Percentiles rank a stretch among this genome's conserved stretches.
phyloP scores from a whole-genome alignment of 2,888 invertebrate genomes.

The Heliconius ismenius region DNA sequence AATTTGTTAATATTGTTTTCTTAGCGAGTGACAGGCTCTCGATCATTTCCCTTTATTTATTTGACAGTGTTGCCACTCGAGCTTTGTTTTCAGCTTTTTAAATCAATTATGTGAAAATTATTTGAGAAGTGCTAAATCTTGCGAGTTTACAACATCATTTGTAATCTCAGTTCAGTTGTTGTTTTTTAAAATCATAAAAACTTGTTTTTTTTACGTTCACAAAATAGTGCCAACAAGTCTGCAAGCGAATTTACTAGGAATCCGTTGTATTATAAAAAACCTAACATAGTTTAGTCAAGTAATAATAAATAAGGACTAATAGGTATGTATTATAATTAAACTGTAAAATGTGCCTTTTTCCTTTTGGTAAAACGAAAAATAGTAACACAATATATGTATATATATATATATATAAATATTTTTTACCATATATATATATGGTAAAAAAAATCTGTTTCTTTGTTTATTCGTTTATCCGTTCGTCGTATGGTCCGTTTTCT shows the following conservation, averaged over 20 bases:
- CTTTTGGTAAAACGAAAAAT: too few species aligned
- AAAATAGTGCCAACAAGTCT: background rate
- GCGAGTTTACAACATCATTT: background rate
- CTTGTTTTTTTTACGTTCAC: background rate
- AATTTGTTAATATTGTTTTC: conserved; percentile 40
- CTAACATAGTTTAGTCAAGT: too few species aligned
- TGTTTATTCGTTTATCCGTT: too few species aligned
- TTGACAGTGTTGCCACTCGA: conserved; percentile 35
- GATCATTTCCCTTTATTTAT: conserved; percentile 42
- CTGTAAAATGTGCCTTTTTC: too few species aligned
- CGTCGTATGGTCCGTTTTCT: too few species aligned
- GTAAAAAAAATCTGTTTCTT: too few species aligned
- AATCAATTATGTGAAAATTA: conserved; percentile 38
- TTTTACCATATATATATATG: too few species aligned
- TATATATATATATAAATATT: too few species aligned
- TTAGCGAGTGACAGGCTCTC: conserved; percentile 40
- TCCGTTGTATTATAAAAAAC: background rate
- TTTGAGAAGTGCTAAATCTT: conserved; percentile 4
- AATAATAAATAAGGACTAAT: too few species aligned
- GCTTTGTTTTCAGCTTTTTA: conserved; percentile 33
- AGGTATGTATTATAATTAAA: too few species aligned
- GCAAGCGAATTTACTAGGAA: background rate
- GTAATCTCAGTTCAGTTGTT: background rate
- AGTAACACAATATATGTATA: too few species aligned
- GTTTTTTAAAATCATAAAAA: background rate